Base-by-base conservation (phyloP, 2,888 invertebrate genomes). In the Parnassius smintheus region DNA sequence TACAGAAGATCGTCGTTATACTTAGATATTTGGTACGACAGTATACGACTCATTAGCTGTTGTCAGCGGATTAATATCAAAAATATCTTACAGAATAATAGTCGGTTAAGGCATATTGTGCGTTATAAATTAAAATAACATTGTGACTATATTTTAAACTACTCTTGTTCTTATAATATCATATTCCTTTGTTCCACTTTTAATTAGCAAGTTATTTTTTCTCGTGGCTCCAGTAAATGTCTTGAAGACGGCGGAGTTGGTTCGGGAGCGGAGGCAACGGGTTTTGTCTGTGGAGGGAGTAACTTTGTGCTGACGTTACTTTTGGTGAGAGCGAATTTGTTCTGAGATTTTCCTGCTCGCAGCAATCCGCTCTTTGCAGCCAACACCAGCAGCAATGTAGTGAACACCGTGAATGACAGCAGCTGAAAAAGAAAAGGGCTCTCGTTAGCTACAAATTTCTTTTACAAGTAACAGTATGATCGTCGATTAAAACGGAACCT, bases 321-420 rank as follows among this genome's bases (percentile, higher is more conserved):
- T 18, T 54, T 55, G 10, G 12, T 49, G 13, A 42, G 22, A 7
- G 59, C 41, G 3, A 11, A 18, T 41, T 60, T 48, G 9, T 42
- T 9, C 2, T 9, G 8, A 0, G 25, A 2, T n/a, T 60, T 60
- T 7, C 22, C 25, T n/a, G 54, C 18, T 22, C 46, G 35, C 9
- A 54, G 49, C 22, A 60, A n/a, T 0, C 60, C 60, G 11, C 49
- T 49, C 41, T 22, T 49, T 9, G 60, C 55, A 1, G 55, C 60
- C 8, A 60, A 22, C 35, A 44, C 2, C 11, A 60, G 49, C n/a
- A 60, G 50, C 12, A 60, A 9, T 2, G 18, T 55, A 9, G 55
- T 49, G 22, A 61, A 61, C 10, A 55, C 49, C 10, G 46, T 51
- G n/a, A 56, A 56, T 9, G 61, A 61, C 52, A 61, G 35, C 52